phyloP scores from a whole-genome alignment of 2,797 vertebrate genomes.

The Chelon labrosus region DNA sequence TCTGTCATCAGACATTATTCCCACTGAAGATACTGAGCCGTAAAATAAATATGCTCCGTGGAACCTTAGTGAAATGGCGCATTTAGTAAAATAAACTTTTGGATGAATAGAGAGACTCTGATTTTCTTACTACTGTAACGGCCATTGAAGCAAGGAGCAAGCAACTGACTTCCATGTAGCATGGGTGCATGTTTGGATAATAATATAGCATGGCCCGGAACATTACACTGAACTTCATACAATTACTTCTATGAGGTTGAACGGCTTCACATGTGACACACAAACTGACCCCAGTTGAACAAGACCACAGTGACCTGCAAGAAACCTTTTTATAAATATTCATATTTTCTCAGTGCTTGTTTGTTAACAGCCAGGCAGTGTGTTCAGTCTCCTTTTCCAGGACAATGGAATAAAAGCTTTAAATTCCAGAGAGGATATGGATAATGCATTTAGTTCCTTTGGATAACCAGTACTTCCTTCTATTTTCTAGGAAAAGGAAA shows the following conservation, averaged over 20 bases:
- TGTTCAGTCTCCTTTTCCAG: constrained; percentile 24
- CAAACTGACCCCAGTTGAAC: constrained; percentile 3
- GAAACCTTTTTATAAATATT: constrained; percentile 2
- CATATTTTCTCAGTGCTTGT: constrained; percentile 30
- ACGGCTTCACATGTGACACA: background rate
- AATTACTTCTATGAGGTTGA: background rate
- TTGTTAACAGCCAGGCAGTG: constrained; percentile 31
- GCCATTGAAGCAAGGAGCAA: constrained; percentile 20
- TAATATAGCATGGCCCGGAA: constrained; percentile 17
- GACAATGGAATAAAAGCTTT: constrained; percentile 47
- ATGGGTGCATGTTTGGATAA: constrained; percentile 1
- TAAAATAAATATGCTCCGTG: constrained; percentile 55
- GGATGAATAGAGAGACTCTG: constrained; percentile 29
- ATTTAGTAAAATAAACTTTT: constrained; percentile 56
- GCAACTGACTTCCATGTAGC: constrained; percentile 16
- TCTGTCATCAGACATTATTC: constrained; percentile 65
- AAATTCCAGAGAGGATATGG: constrained; percentile 52
- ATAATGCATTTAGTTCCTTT: constrained; percentile 59
- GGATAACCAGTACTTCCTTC: constrained; percentile 79
- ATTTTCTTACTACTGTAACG: constrained; percentile 27
- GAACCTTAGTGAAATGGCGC: constrained; percentile 56
- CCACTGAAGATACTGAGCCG: constrained; percentile 61
- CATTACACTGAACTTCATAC: constrained; percentile 13
- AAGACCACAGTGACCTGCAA: constrained; percentile 1
- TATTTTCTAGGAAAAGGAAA: constrained; percentile 85